Base-by-base conservation (phyloP, 2,797 vertebrate species). In the Anguilla megastoma region DNA sequence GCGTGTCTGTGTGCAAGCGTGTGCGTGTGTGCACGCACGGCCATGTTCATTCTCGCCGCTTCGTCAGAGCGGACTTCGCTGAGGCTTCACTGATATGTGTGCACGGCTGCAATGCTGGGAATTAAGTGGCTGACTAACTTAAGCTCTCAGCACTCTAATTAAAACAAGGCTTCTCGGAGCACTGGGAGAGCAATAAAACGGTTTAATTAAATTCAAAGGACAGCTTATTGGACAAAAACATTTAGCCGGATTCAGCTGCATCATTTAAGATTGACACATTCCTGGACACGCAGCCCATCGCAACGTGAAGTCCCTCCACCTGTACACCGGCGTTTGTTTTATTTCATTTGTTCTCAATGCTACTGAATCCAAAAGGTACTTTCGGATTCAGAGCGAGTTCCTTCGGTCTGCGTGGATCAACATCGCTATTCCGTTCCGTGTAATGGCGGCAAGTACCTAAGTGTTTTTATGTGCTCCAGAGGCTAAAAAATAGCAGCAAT, bases 171-270 rank as follows among this genome's bases (percentile, higher is more conserved):
- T 90, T 87, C 92, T 95, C 90, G 86, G 91, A 92, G 89, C 88
- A 92, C 92, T 90, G 92, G 92, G 16, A 89, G 85, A 89, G 90
- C 92, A 90, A 89, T 91, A 89, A 89, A 91, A 91, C 71, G 88
- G 91, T 89, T 89, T 95, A 94, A 95, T 95, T 96, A 91, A 94
- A 95, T 94, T 93, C 90, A 93, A 93, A 90, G 89, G 93, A 93
- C 91, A 79, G 88, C 89, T 91, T 93, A 93, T 91, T 93, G 91
- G 92, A 93, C 90, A 88, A 89, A 36, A 90, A 90, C 90, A 90
- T 92, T 93, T 94, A 90, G 41, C 5, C 5, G 10, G 79, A 45
- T 82, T 50, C 79, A n/a, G 10, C 45, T 82, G 79, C 41, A n/a
- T 82, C 7, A 8, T 48, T 74, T 88, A 91, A 91, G 90, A 91